phyloP scores from a whole-genome alignment of 2,113 vertebrate species.

The Physeter macrocephalus region DNA sequence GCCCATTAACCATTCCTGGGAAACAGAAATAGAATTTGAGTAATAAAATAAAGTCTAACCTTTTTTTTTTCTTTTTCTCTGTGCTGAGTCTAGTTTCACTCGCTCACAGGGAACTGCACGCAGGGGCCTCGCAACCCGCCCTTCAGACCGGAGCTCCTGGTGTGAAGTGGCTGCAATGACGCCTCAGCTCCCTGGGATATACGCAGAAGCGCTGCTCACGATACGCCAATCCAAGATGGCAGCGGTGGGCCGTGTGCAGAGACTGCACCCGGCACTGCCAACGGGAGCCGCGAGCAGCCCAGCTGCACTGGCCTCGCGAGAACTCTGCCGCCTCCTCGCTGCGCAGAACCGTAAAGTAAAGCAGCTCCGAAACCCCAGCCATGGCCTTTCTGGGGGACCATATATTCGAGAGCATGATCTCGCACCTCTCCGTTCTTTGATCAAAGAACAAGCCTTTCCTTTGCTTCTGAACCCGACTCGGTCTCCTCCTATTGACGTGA shows the following conservation, averaged over 20 bases:
- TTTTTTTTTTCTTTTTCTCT: background rate
- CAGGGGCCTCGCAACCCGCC: background rate
- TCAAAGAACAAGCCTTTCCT: background rate
- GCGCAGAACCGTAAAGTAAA: background rate
- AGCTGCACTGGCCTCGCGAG: background rate
- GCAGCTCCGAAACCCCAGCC: background rate
- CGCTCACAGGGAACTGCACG: accelerated
- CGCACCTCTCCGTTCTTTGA: background rate
- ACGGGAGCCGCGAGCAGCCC: background rate
- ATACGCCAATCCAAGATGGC: too few relatives aligned
- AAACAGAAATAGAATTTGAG: background rate
- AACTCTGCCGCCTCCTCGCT: accelerated
- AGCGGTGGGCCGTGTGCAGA: accelerated
- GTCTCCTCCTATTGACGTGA: background rate
- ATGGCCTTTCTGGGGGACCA: accelerated
- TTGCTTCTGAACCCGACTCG: background rate
- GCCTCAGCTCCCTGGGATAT: accelerated
- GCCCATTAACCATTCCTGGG: background rate
- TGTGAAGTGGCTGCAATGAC: accelerated
- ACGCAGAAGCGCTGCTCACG: accelerated
- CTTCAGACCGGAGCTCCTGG: background rate
- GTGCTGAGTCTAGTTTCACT: background rate
- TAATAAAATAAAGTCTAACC: background rate
- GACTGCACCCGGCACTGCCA: background rate
- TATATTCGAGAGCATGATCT: accelerated